Evolutionary conservation across 2,888 invertebrate genomes (phyloP).

Genomic region (Drosophila siamana): DNA sequence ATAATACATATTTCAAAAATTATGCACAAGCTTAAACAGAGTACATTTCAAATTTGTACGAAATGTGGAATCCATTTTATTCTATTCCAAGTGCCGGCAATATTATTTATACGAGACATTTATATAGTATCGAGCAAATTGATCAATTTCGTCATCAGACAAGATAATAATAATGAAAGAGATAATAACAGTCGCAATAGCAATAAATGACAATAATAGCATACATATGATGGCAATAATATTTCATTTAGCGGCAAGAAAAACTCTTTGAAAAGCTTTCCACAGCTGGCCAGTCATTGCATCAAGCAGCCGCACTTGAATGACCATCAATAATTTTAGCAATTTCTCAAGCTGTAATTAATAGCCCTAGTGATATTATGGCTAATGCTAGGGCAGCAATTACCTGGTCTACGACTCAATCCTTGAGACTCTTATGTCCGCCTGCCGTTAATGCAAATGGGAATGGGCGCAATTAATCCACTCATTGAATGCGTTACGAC

Average conservation of each 20-base stretch:
- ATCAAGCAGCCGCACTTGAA: not conserved
- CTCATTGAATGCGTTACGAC: slow-evolving; percentile 23
- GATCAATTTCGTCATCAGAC: not conserved
- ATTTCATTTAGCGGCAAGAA: not conserved
- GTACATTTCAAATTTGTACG: no score
- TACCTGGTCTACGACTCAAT: slow-evolving; percentile 47
- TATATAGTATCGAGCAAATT: not conserved
- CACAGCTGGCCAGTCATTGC: not conserved
- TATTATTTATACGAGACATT: no score
- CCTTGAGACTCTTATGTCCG: slow-evolving; percentile 20
- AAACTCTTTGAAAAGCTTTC: not conserved
- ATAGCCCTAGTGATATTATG: slow-evolving; percentile 20
- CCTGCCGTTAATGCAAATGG: slow-evolving; percentile 21
- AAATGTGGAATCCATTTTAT: no score
- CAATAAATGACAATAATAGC: not conserved
- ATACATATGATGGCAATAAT: not conserved
- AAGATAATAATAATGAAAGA: not conserved
- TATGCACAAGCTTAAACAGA: no score
- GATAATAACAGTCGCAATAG: not conserved
- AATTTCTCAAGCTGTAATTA: slow-evolving; percentile 36
- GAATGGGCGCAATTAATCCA: slow-evolving; percentile 31
- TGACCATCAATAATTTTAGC: slow-evolving; percentile 32
- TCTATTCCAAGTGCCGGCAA: no score
- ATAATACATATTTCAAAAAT: no score
- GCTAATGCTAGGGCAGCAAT: slow-evolving; percentile 35